Conservation (phyloP, 2,888 invertebrate species). For the Drosophila setosimentum region DNA sequence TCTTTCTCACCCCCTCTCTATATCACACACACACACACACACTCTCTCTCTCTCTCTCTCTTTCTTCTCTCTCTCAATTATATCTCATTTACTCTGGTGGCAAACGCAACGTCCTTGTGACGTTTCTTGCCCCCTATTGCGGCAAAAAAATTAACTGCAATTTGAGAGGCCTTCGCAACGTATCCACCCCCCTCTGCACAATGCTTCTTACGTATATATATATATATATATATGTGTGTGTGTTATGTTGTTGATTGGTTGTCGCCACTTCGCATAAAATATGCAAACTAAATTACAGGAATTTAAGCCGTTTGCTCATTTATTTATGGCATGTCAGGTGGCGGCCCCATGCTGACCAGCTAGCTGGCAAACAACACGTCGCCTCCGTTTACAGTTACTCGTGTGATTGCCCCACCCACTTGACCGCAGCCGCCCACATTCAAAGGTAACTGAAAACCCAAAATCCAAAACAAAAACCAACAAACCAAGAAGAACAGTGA, state of each 20-base stretch:
- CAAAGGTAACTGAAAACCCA: constrained; percentile 13
- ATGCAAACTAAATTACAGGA: constrained; percentile 68
- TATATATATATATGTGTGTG: not conserved
- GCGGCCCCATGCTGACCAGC: constrained; percentile 46
- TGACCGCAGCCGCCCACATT: constrained; percentile 31
- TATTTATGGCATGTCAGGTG: constrained; percentile 59
- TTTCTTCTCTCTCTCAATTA: not conserved
- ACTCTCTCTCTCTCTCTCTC: not conserved
- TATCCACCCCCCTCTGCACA: too few species aligned
- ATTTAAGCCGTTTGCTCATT: constrained; percentile 62
- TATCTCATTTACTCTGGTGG: constrained; percentile 2
- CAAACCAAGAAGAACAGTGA: constrained; percentile 3
- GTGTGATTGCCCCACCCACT: constrained; percentile 26
- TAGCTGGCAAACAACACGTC: constrained; percentile 2
- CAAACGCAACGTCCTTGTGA: constrained; percentile 29
- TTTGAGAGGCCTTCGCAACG: constrained; percentile 36
- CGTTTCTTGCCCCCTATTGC: constrained; percentile 27
- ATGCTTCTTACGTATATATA: not conserved
- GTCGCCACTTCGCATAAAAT: constrained; percentile 51
- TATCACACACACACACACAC: too few species aligned
- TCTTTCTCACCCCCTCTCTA: not conserved
- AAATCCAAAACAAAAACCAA: constrained; percentile 19
- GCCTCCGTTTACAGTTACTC: constrained; percentile 41
- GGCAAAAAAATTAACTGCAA: constrained; percentile 58
- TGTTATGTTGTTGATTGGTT: constrained; percentile 47